A percentile compares a stretch with the other conserved stretches of the same genome.
phyloP scores from a whole-genome alignment of 2,797 vertebrate species.

The Odontamblyopus lacepedii region DNA sequence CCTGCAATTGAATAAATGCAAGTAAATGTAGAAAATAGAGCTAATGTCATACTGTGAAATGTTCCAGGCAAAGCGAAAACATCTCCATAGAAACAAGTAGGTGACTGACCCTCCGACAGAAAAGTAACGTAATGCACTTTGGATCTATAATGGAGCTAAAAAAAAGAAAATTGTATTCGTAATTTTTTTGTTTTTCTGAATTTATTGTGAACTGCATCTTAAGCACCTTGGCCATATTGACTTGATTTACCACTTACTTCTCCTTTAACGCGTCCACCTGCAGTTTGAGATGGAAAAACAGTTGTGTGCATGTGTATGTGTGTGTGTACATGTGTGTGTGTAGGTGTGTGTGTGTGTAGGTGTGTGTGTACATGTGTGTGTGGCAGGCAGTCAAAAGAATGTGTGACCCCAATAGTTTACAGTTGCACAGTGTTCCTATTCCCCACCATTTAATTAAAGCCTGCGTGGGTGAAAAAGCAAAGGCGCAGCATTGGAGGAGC shows the following conservation, averaged over 20 bases:
- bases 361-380: conserved; percentile 22
- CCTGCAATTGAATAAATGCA: too few species aligned
- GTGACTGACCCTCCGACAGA: too few species aligned
- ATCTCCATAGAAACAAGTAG: too few species aligned
- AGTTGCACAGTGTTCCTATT: conserved; percentile 1
- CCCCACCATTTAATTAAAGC: conserved; percentile 23
- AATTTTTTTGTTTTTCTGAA: too few species aligned
- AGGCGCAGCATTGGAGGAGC: conserved; percentile 4
- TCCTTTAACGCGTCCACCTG: not conserved
- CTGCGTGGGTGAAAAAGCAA: conserved; percentile 28
- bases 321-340: not conserved
- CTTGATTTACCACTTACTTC: conserved; percentile 8
- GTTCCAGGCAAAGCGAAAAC: too few species aligned
- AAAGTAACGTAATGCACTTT: too few species aligned
- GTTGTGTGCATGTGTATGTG: not conserved
- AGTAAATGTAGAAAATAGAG: too few species aligned
- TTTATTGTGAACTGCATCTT: not conserved
- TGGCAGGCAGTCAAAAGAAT: conserved; percentile 13
- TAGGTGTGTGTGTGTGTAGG: not conserved
- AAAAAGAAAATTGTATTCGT: too few species aligned
- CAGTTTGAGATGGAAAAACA: conserved; percentile 36
- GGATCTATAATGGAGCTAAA: too few species aligned
- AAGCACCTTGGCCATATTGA: not conserved
- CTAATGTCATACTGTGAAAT: too few species aligned
- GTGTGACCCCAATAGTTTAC: conserved; percentile 12